phyloP scores from a whole-genome alignment of 2,888 invertebrate species.

The Brenthis hecate region DNA sequence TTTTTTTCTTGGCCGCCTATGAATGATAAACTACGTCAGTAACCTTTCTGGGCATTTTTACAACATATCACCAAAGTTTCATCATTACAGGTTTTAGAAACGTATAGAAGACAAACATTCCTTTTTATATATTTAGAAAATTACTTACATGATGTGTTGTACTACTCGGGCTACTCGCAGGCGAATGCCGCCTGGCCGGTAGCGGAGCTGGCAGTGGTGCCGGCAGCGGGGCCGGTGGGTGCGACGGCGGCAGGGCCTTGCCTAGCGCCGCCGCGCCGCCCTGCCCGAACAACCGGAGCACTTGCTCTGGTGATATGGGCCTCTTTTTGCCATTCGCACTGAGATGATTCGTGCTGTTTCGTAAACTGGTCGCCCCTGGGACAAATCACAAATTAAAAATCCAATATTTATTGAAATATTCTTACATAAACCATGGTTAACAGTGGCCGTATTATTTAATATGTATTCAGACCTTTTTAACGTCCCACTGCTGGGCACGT shows the following conservation, averaged over 20 bases:
- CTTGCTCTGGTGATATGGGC: slow-evolving; percentile 93
- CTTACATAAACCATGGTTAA: too few species aligned
- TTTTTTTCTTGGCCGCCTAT: too few species aligned
- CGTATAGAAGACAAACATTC: too few species aligned
- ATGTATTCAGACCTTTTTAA: too few species aligned
- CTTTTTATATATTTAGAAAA: neutral
- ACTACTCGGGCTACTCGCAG: slow-evolving; percentile 90
- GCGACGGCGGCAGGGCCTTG: slow-evolving; percentile 75
- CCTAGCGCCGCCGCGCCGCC: slow-evolving; percentile 76
- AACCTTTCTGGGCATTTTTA: too few species aligned
- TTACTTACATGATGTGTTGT: slow-evolving; percentile 87
- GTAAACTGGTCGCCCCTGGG: slow-evolving; percentile 67
- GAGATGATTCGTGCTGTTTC: slow-evolving; percentile 78
- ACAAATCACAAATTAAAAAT: neutral
- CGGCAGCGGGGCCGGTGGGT: slow-evolving; percentile 68
- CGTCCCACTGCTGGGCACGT: too few species aligned
- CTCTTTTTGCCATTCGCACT: slow-evolving; percentile 87
- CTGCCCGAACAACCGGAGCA: slow-evolving; percentile 85
- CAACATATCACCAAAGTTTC: too few species aligned
- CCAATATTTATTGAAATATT: too few species aligned
- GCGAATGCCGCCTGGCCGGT: slow-evolving; percentile 82
- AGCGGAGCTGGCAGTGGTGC: slow-evolving; percentile 77
- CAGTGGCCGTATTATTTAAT: too few species aligned
- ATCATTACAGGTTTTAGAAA: too few species aligned
- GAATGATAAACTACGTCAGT: too few species aligned